Evolutionary conservation across 2,797 vertebrate species (phyloP), one percentile per base, ranked within the genome.

Genomic region (Rhinella marina): DNA sequence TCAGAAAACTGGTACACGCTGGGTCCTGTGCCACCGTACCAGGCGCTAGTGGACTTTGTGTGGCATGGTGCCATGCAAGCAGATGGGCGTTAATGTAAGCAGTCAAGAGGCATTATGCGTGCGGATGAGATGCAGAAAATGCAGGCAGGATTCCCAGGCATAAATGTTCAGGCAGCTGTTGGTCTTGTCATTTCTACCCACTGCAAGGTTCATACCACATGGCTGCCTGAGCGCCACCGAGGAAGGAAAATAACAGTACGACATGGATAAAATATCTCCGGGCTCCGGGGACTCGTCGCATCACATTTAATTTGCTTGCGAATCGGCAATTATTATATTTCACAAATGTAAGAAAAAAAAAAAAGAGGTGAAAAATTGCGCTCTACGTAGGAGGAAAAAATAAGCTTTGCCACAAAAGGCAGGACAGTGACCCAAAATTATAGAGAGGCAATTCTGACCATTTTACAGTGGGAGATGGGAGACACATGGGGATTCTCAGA

Each of bases 71-170:
- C 88, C 88, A 89, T 77, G 13, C 70, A 57, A 68, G 64, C 88
- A 89, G 88, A 89, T 89, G 88, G 88, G 78, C 84, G 70, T 78
- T 89, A 89, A 89, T 89, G 84, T 86, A 86, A 73, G 88, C 88
- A 89, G 88, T 89, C 88, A 86, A 77, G 88, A 89, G 84, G 79
- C 84, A 89, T 89, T 89, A 89, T 86, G 88, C 54, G 84, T 78
- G 75, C 10, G 84, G 72, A 89, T 86, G 88, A 86, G 78, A 89
- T 78, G 84, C 84, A 89, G 82, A 73, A 86, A 81, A 82, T 59
- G 84, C 84, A 79, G 88, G 88, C 88, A 89, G 84, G 79, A 80
- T 50, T 89, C 88, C 88, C 88, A 86, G 84, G 52, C 72, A 86
- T 86, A 82, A 86, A 89, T 89, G 88, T 78, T 70, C 52, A 25